Evolutionary conservation across 2,797 vertebrate species (phyloP), one percentile per base, ranked within the genome.

Genomic region (Rhinichthys osculus): DNA sequence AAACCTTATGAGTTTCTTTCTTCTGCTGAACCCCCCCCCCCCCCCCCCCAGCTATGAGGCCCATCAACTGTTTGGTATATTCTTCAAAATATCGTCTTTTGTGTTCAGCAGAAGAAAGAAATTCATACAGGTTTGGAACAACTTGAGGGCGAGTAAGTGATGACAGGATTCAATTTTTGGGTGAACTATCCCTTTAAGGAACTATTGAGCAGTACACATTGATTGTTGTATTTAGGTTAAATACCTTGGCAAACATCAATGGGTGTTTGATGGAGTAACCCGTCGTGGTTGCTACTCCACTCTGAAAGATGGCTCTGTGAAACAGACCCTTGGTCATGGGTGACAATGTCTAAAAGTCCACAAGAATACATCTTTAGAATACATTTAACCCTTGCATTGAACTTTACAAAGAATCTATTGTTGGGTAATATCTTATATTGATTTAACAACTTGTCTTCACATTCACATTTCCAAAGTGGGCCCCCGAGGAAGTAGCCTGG

Each of bases 301-400:
- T 98, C 90, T 98, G 94, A 87, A 97, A 96, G 88, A 98, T 95
- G 11, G 95, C 96, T 89, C 90, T 96, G 10, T 98, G 97, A 92
- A 98, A 97, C 72, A 98, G 89, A 30, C 95, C 96, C 57, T 92
- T 91, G 0, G 95, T 91, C 90, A 95, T 87, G 14, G 96, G 96
- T 88, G 97, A 97, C 38, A 97, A 84, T 42, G 96, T 80, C 97
- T 98, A 90, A 27, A 84, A 67, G 87, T 89, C n/a, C 62, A 50
- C 16, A 85, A 79, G 87, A 4, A 83, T 50, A 10, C 9, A 77
- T 73, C 3, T 44, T 57, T 19, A 59, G 17, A 80, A 47, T 5
- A 79, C 11, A 42, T 8, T 5, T 27, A 64, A 57, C 40, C 17
- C 7, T 78, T 50, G 17, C 23, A 7, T 4, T 33, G n/a, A 11